Base-by-base conservation (phyloP, 92 coral and sea anemone genomes). In the Metridium senile region DNA sequence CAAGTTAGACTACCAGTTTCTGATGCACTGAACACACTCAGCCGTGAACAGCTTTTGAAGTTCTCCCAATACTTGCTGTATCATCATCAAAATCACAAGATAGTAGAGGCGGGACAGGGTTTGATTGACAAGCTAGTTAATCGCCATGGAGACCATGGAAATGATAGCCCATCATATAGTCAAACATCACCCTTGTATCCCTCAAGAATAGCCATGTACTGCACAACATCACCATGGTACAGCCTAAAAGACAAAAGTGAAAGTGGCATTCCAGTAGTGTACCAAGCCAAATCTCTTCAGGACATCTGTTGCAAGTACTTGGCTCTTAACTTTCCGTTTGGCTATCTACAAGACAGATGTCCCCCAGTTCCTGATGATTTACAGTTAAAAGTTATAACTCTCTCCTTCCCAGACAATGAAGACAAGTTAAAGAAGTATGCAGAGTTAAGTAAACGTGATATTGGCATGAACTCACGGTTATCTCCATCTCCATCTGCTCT, bases 311-410 rank as follows among this genome's bases (percentile, higher is more conserved):
- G 93, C 49, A 84, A 76, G 51, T 82, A 89, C 63, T 73, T 95
- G 72, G 94, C 99, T 11, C 27, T 83, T 51, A 87, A 76, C 21
- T 95, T 92, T 67, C 97, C 99, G 17, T 95, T 95, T 72, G 97
- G 94, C 18, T 95, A 86, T 53, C 76, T 95, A 23, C 97, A 95
- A 86, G 91, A 90, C 66, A 84, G 97, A 22, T 72, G 35, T 33
- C 99, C 99, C 13, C 99, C 99, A 1, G 79, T 95, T 26, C 96
- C 99, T 23, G 99, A 95, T 63, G 92, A 89, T 39, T 64, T 95
- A 33, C 99, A 92, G 81, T 65, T 92, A 39, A 95, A 87, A 59
- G 85, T 95, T 2, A 92, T 95, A 45, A 78, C 75, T 28, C 84
- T 74, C 58, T 95, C 99, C 0, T 95, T 95, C 51, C 99, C 99